Base-by-base conservation (phyloP, 1,140 invertebrate genomes). In the Physella acuta region DNA sequence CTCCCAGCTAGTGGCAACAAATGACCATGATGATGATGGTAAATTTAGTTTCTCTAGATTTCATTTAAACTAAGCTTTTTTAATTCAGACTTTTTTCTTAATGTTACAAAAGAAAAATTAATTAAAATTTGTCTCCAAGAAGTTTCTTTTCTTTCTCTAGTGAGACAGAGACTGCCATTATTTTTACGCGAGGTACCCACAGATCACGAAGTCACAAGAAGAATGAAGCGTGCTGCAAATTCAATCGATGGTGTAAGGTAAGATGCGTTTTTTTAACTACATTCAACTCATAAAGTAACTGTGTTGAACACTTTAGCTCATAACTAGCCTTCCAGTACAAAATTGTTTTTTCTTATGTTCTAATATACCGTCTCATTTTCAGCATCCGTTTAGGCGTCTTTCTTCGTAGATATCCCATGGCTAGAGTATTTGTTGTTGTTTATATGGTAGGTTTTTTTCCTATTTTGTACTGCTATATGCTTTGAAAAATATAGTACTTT, bases 221-320 rank as follows among this genome's bases (percentile, higher is more conserved):
- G 89, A 75, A 91, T 94, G 3, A 94, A 94, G 83, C 86, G 90
- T 76, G 92, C 92, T 31, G 93, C 92, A 76, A 90, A 90, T 34
- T 88, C 88, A 44, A 85, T 94, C 20, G 92, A 94, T 84, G 88
- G 89, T 33, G 89, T 92, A 71, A 91, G 85, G 86, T 85, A 79
- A 30, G 5, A 16, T n/a, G n/a, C n/a, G n/a, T n/a, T n/a, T n/a
- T n/a, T n/a, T n/a, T n/a, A n/a, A n/a, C n/a, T n/a, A n/a, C n/a
- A n/a, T n/a, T n/a, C n/a, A n/a, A 56, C 26, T 56, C 26, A 28
- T 17, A 28, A 16, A 17, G 26, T 28, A 56, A 17, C 11, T 56
- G 16, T 56, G 26, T 28, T 28, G 11, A 56, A 56, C 8, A 11
- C 26, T 17, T 56, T 16, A 28, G 11, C 26, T 56, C 11, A 28